Conservation (phyloP, 2,797 vertebrate species). For the Protonibea diacanthus region DNA sequence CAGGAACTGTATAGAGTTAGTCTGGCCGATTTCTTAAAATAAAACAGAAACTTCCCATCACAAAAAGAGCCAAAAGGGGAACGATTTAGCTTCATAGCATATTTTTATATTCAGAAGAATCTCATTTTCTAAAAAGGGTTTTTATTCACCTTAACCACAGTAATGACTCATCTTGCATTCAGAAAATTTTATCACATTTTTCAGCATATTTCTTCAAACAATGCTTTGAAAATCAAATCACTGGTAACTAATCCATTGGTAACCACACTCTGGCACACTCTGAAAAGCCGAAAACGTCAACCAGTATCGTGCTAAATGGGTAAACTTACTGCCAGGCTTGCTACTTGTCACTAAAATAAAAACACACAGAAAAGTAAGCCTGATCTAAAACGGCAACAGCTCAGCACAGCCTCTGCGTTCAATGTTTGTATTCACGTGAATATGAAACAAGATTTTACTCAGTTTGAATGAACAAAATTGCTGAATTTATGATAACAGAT, state of each 20-base stretch:
- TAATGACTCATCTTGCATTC: background rate
- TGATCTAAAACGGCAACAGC: background rate
- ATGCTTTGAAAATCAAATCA: background rate
- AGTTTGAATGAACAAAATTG: background rate
- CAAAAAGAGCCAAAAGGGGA: no score
- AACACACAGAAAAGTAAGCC: background rate
- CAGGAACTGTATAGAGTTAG: no score
- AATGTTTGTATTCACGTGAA: background rate
- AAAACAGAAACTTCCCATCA: no score
- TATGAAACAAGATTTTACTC: background rate
- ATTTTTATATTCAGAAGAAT: no score
- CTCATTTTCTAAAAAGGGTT: background rate
- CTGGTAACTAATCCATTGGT: no score
- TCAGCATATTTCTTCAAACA: background rate
- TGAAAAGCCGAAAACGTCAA: no score
- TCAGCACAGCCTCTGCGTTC: background rate
- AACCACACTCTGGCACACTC: background rate
- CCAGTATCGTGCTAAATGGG: no score
- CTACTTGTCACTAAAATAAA: conserved; percentile 4
- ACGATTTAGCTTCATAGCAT: no score
- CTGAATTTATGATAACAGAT: background rate
- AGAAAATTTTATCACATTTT: background rate
- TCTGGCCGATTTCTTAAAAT: no score
- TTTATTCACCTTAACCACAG: background rate
- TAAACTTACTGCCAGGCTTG: background rate